Evolutionary conservation across 92 coral and sea anemone species (phyloP), one percentile per base, ranked within the genome.

Genomic region (Porites evermanni): DNA sequence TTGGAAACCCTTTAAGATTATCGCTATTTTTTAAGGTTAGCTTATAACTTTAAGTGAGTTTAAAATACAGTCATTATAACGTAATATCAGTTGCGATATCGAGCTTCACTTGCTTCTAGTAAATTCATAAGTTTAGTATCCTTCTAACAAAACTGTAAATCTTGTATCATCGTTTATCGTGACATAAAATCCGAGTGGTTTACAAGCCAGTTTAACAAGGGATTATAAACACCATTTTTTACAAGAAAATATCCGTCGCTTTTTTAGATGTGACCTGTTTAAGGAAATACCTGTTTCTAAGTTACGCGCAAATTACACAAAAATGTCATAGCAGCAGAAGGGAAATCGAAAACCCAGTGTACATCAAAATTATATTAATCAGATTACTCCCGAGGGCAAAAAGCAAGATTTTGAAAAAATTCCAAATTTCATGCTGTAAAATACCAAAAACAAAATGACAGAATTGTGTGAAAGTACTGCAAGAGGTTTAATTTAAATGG

Each of bases 221-320:
- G 8, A 38, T 38, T 38, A 38, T 38, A 38, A 38, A 38, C 47
- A 38, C 47, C 47, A 38, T 38, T 38, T 38, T 16, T 60, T 24
- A 9, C 53, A 59, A 47, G 17, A 24, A 19, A 51, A 21, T 17
- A 79, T 56, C 61, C 16, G 61, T 56, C 16, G 12, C 4, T 12
- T 2, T 38, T 38, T 38, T 4, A 38, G 47, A 38, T 38, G 47
- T 38, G 47, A 38, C 47, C 47, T 38, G 47, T 38, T 14, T 56
- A 56, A 56, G 13, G 61, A 56, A 56, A 64, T 8, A 11, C 73
- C 8, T 65, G 83, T 79, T 64, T 79, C 83, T 66, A 64, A 64
- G 83, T 13, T 65, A 51, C 74, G 50, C 58, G 61, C 20, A 65
- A 51, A 50, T 19, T 79, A 18, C 20, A 11, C 50, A 66, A 65